Conservation (phyloP, 1,140 invertebrate species). For the Drosophila ironensis region DNA sequence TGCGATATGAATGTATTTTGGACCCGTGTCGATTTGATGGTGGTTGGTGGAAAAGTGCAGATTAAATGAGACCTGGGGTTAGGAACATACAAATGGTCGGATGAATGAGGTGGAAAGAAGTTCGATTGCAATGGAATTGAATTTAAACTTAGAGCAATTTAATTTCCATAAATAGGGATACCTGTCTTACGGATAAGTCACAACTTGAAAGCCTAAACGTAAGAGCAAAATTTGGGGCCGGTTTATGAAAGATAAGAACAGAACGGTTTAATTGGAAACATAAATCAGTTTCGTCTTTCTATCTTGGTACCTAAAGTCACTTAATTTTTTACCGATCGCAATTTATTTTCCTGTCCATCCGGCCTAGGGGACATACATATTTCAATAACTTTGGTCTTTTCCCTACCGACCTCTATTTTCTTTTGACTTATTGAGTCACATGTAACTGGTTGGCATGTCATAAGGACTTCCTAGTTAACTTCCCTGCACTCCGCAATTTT, state of each 20-base stretch:
- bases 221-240: too few relatives aligned
- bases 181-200: too few relatives aligned
- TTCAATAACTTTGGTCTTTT: constrained; percentile 14
- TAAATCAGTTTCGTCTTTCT: too few relatives aligned
- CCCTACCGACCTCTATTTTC: constrained; percentile 5
- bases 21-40: constrained; percentile 8
- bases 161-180: too few relatives aligned
- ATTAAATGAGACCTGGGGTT: constrained; percentile 29
- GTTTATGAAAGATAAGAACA: too few relatives aligned
- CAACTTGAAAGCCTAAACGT: too few relatives aligned
- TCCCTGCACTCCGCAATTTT: constrained; percentile 7
- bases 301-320: too few relatives aligned
- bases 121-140: neutral
- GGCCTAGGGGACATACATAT: constrained; percentile 3
- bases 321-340: neutral
- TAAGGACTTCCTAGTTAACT: constrained; percentile 44
- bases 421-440: constrained; percentile 50
- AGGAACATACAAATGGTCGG: neutral
- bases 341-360: constrained; percentile 25
- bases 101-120: constrained; percentile 10
- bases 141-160: constrained; percentile 9
- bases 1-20: constrained; percentile 42
- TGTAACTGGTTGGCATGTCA: constrained; percentile 41
- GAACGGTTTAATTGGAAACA: neutral
- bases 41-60: neutral